Percentiles rank a stretch among this genome's conserved stretches.
Conservation (phyloP, 2,113 vertebrate genomes). For the Pseudolaguvia tuberculata region DNA sequence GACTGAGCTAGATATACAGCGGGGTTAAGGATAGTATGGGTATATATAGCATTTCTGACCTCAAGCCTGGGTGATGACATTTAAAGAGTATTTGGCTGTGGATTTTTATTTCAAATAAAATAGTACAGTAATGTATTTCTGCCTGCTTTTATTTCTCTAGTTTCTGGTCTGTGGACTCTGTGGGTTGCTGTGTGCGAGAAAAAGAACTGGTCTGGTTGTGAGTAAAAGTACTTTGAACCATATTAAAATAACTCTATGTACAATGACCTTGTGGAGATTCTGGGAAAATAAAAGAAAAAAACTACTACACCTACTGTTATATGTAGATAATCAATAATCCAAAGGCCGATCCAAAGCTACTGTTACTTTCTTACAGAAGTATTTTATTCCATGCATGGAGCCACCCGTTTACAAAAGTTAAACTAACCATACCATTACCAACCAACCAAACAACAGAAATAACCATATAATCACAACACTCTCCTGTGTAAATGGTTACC, state of each 20-base stretch:
- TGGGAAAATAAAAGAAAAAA: background rate
- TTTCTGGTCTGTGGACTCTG: conserved; percentile 94
- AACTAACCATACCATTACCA: no score
- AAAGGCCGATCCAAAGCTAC: background rate
- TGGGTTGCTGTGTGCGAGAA: conserved; percentile 92
- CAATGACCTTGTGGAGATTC: background rate
- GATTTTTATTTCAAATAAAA: background rate
- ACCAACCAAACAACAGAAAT: no score
- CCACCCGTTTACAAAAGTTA: no score
- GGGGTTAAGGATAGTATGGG: conserved; percentile 6
- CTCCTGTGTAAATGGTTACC: no score
- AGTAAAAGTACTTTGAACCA: conserved; percentile 61
- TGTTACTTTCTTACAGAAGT: background rate
- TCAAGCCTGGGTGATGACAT: background rate
- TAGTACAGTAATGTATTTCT: conserved; percentile 19
- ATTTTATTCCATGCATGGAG: background rate
- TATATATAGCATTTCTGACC: conserved; percentile 16
- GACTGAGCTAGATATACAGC: conserved; percentile 6
- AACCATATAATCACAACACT: no score
- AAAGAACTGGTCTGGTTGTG: conserved; percentile 93
- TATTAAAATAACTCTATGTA: background rate
- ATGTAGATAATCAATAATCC: background rate
- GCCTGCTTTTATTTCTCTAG: conserved; percentile 64
- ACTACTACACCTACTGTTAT: no score
- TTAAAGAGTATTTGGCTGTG: background rate